A percentile compares a stretch with the other conserved stretches of the same genome.
Conservation (phyloP, 2,888 invertebrate genomes). For the Rhogogaster chlorosoma region DNA sequence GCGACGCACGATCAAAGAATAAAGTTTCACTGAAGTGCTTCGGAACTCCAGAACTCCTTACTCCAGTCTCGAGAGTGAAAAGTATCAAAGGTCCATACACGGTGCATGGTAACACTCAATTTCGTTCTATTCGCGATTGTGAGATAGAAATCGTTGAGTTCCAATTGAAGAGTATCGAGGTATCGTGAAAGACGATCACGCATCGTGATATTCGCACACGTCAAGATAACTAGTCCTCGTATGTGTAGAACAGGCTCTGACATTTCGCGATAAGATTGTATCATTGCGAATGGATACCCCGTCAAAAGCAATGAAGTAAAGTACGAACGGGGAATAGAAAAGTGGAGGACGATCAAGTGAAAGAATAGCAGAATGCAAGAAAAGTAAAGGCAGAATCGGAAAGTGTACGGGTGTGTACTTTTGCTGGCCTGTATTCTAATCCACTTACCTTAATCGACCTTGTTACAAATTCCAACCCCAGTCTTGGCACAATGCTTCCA, state of each 20-base stretch:
- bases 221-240: too few species aligned
- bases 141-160: not conserved
- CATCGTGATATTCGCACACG: too few species aligned
- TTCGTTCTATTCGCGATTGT: not conserved
- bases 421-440: slow-evolving; percentile 17
- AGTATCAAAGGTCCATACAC: not conserved
- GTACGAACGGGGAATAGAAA: not conserved
- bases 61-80: not conserved
- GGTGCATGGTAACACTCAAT: not conserved
- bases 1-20: not conserved
- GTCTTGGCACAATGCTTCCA: slow-evolving; percentile 33
- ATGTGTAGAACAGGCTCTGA: too few species aligned
- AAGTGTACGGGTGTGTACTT: not conserved
- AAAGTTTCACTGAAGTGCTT: not conserved
- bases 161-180: not conserved
- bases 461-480: slow-evolving; percentile 20
- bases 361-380: not conserved
- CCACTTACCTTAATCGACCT: slow-evolving; percentile 37
- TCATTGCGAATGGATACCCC: too few species aligned
- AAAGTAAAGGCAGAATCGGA: not conserved
- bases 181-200: not conserved
- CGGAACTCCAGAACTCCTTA: not conserved
- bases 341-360: not conserved
- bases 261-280: too few species aligned
- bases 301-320: not conserved